Evolutionary conservation across 2,797 vertebrate genomes (phyloP).

Genomic region (Remorina albescens): DNA sequence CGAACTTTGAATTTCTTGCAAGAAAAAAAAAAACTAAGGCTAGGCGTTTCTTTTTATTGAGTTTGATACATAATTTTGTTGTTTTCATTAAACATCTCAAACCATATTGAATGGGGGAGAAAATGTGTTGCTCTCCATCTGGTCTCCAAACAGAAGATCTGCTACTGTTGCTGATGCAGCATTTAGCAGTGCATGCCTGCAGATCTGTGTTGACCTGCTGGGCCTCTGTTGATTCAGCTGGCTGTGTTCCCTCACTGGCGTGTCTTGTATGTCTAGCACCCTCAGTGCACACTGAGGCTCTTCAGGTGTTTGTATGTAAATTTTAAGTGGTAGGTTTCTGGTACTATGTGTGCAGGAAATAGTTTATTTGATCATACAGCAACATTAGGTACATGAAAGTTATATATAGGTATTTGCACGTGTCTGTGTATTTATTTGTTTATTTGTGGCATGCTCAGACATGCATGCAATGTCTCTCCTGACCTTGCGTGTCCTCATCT

Average conservation of each 20-base stretch:
- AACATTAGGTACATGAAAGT: conserved; percentile 1
- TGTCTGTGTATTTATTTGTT: conserved; percentile 36
- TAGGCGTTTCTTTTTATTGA: no score
- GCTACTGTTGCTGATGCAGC: conserved; percentile 57
- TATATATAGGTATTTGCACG: conserved; percentile 14
- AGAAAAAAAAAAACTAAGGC: conserved; percentile 3
- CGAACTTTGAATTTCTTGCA: no score
- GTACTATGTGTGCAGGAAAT: neutral
- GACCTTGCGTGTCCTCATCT: conserved; percentile 23
- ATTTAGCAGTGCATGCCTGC: conserved; percentile 75
- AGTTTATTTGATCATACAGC: neutral
- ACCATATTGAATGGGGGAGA: conserved; percentile 1
- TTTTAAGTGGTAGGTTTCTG: conserved; percentile 12
- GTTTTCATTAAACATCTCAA: no score
- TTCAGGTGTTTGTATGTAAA: conserved; percentile 26
- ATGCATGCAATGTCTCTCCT: conserved; percentile 29
- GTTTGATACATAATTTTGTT: no score
- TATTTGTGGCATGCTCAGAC: conserved; percentile 45
- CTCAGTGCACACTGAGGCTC: conserved; percentile 20
- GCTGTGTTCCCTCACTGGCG: conserved; percentile 39
- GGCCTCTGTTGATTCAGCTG: conserved; percentile 78
- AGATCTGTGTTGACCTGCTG: conserved; percentile 60
- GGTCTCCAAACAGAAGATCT: no score
- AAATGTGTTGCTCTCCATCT: conserved; percentile 26
- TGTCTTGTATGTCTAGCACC: conserved; percentile 39